Conservation (phyloP, 2,113 vertebrate genomes). For the Callocephalon fimbriatum region DNA sequence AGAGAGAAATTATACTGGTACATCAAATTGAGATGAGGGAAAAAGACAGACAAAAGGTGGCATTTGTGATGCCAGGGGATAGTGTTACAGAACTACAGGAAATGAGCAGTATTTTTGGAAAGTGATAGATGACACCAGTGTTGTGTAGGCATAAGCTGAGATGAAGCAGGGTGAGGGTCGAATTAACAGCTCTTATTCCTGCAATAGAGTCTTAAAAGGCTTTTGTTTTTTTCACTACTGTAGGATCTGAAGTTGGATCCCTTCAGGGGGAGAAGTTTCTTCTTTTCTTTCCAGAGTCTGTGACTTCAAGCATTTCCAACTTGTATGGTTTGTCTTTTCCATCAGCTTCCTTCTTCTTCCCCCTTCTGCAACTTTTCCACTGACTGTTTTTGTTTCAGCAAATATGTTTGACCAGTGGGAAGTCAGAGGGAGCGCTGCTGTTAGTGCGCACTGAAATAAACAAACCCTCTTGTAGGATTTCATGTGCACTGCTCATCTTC, state of each 20-base stretch:
- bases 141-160: background rate
- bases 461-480: background rate
- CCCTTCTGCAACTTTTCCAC: background rate
- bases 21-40: background rate
- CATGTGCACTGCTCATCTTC: rapidly evolving
- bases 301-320: background rate
- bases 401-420: background rate
- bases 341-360: background rate
- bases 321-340: background rate
- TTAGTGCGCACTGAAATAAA: background rate
- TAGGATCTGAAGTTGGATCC: background rate
- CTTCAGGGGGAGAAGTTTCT: background rate
- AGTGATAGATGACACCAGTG: background rate
- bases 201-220: background rate
- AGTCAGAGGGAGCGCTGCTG: background rate
- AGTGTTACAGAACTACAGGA: background rate
- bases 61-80: background rate
- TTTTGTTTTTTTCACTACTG: background rate
- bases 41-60: background rate
- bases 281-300: background rate
- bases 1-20: background rate
- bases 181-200: background rate
- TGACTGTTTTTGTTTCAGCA: background rate
- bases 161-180: background rate
- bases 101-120: background rate